phyloP scores from a whole-genome alignment of 2,888 invertebrate species.

The Watsonalla binaria region DNA sequence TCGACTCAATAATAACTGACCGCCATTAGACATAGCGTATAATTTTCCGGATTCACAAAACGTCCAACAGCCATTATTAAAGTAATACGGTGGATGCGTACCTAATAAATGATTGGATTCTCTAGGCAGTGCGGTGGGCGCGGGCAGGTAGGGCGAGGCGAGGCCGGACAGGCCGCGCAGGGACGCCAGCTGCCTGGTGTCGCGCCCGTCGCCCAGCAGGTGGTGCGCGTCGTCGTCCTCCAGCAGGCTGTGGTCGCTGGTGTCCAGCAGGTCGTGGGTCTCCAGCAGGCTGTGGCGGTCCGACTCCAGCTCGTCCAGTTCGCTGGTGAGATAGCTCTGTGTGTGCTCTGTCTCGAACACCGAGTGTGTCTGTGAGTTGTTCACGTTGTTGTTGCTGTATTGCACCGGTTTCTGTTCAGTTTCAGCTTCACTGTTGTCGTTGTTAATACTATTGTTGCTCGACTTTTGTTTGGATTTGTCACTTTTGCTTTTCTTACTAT shows the following conservation, averaged over 20 bases:
- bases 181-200: constrained; percentile 27
- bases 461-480: constrained; percentile 76
- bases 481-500: constrained; percentile 57
- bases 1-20: too few species aligned
- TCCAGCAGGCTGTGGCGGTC: constrained; percentile 72
- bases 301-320: constrained; percentile 69
- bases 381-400: constrained; percentile 20
- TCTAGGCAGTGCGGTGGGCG: too few species aligned
- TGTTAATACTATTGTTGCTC: constrained; percentile 51
- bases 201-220: constrained; percentile 56
- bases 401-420: constrained; percentile 22
- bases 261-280: constrained; percentile 67
- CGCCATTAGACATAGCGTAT: too few species aligned
- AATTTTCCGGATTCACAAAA: too few species aligned
- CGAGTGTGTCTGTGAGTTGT: constrained; percentile 37
- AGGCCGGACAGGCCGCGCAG: neutral
- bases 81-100: too few species aligned
- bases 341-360: constrained; percentile 64
- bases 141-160: neutral
- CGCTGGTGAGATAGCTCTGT: constrained; percentile 56
- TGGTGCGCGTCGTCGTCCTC: constrained; percentile 67
- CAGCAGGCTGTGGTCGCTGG: constrained; percentile 64
- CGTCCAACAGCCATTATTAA: too few species aligned
- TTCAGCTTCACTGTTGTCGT: constrained; percentile 14
- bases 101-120: too few species aligned